Base-by-base conservation (phyloP, 2,797 vertebrate species). In the Ceyx erithaca region DNA sequence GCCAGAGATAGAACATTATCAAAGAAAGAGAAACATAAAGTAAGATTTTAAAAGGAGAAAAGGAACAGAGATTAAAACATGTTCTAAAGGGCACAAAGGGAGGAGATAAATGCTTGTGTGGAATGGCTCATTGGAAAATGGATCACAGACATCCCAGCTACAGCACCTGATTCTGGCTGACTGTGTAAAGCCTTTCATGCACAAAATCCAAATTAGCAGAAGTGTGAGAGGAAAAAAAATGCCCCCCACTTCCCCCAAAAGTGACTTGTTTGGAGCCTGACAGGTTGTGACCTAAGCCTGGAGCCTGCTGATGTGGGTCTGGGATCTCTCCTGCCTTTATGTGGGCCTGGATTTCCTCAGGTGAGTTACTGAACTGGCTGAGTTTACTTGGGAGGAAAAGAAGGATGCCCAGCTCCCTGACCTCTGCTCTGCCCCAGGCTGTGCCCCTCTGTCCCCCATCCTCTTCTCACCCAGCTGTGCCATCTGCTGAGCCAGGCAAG, bases 11-110 rank as follows among this genome's bases (percentile, higher is more conserved):
- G 48, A 57, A 37, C 41, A 66, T 79, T 57, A 66, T 79, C 64
- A 63, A 37, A 91, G 48, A 81, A 76, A 76, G 66, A 58, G 69
- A 61, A 62, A 49, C 55, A 62, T 30, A 37, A 64, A 66, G 43
- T 31, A 82, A 91, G 52, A 58, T 35, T 87, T 85, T 19, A 69
- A 87, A 89, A 80, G 57, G 12, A 66, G 84, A 59, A 86, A 87
- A 90, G 26, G 58, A 93, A 70, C 21, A 58, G 31, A 90, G 61
- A 90, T 71, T 71, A 92, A 89, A 55, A 57, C 21, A 28, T 15
- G 22, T 77, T 92, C 57, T 83, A 61, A 80, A 78, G 52, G 59
- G 57, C 35, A 70, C 61, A 57, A 80, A 71, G 12, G 17, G 46
- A 85, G 73, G 26, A 92, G 49, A 88, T 14, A 75, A 89, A 85